A percentile compares a stretch with the other conserved stretches of the same genome.
These are phyloP conservation scores for Cynopterus brachyotis DNA, from an alignment of 2,113 vertebrate species.

Conservation along the genomic window DNA sequence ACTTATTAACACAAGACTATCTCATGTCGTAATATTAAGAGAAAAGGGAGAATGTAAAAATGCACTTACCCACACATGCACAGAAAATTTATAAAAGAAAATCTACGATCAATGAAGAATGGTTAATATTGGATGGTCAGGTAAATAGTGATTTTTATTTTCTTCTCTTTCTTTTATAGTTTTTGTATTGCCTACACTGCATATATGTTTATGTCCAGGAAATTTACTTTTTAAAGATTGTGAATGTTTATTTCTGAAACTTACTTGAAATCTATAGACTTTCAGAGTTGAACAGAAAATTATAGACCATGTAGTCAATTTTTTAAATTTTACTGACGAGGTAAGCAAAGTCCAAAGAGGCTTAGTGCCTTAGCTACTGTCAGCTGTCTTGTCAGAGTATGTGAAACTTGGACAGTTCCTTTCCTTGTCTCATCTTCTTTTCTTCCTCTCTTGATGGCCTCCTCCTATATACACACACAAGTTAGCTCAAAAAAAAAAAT, in stretches of 20 bases:
- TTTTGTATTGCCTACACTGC: neutral
- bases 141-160: neutral
- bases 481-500: neutral
- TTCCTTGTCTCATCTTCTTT: neutral
- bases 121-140: neutral
- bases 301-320: neutral
- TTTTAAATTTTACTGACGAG: neutral
- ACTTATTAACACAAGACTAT: neutral
- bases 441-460: neutral
- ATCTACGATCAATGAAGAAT: neutral
- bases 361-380: neutral
- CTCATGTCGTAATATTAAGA: neutral
- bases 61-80: neutral
- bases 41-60: neutral
- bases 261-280: neutral
- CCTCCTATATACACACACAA: neutral
- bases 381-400: neutral
- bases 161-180: neutral
- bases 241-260: constrained; percentile 19
- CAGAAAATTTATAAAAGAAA: neutral
- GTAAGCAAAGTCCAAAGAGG: neutral
- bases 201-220: neutral
- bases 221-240: constrained; percentile 33
- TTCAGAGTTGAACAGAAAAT: neutral
- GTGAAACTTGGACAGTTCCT: neutral